phyloP scores from a whole-genome alignment of 2,888 invertebrate species.

The Cheilosia soror region DNA sequence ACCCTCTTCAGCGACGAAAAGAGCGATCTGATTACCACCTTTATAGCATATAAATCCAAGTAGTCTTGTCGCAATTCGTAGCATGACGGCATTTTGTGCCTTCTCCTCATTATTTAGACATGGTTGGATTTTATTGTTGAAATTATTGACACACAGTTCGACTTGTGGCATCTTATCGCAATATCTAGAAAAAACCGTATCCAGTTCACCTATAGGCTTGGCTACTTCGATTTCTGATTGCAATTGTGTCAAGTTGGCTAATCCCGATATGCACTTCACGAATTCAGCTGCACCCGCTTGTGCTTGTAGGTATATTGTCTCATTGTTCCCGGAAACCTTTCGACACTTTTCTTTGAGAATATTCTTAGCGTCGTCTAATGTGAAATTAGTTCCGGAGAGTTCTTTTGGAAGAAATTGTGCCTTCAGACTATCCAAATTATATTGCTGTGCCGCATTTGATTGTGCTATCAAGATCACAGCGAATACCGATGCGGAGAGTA shows the following conservation, averaged over 20 bases:
- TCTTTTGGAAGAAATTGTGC: constrained; percentile 80
- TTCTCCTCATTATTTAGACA: constrained; percentile 88
- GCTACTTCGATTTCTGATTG: constrained; percentile 88
- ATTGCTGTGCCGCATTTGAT: constrained; percentile 56
- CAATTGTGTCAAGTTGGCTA: constrained; percentile 86
- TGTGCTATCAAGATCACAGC: constrained; percentile 31
- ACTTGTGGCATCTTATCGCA: constrained; percentile 85
- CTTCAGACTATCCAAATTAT: constrained; percentile 78
- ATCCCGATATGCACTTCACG: constrained; percentile 85
- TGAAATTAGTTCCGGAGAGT: constrained; percentile 79
- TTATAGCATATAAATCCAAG: constrained; percentile 90
- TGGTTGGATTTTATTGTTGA: constrained; percentile 85
- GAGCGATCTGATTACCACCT: constrained; percentile 92
- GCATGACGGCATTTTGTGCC: constrained; percentile 86
- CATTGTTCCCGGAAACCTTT: constrained; percentile 86
- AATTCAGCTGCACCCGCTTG: constrained; percentile 83
- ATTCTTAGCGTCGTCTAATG: constrained; percentile 85
- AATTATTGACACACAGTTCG: constrained; percentile 85
- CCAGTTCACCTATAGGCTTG: constrained; percentile 87
- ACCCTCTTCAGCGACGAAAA: constrained; percentile 93
- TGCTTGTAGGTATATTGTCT: constrained; percentile 84
- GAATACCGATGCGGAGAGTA: constrained; percentile 27
- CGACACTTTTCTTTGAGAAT: constrained; percentile 88
- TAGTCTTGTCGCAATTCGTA: constrained; percentile 88
- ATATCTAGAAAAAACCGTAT: constrained; percentile 89